These are phyloP conservation scores for Galerucella nymphaeae DNA, from an alignment of 2,888 invertebrate species.

Conservation along the genomic window DNA sequence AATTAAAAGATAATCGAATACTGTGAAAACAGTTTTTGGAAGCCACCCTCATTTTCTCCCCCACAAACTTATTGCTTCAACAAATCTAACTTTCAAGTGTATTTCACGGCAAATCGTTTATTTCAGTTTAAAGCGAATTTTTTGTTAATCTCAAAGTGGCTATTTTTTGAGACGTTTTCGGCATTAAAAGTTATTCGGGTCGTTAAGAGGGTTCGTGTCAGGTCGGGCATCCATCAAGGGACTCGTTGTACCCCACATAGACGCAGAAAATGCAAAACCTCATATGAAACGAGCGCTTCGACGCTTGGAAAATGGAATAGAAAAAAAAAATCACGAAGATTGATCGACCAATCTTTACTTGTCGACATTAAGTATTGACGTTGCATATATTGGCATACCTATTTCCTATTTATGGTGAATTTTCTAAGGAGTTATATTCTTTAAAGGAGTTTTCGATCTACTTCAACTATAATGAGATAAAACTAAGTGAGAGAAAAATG, in stretches of 20 bases:
- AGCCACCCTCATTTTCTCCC: no score
- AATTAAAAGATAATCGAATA: no score
- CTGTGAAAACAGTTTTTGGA: no score
- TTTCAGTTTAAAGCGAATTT: slow-evolving; percentile 2
- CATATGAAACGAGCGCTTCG: slow-evolving; percentile 24
- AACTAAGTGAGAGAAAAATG: not conserved
- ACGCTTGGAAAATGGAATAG: slow-evolving; percentile 51
- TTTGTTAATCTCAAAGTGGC: slow-evolving; percentile 37
- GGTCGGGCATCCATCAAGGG: slow-evolving; percentile 54
- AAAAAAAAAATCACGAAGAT: slow-evolving; percentile 55
- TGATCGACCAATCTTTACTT: slow-evolving; percentile 57
- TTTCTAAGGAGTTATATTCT: not conserved
- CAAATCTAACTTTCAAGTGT: not conserved
- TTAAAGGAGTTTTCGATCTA: not conserved
- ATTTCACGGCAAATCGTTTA: not conserved
- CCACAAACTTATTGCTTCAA: no score
- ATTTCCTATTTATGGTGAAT: slow-evolving; percentile 7
- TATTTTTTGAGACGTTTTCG: slow-evolving; percentile 38
- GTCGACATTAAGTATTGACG: slow-evolving; percentile 44
- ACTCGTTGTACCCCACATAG: slow-evolving; percentile 44
- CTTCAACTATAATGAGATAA: not conserved
- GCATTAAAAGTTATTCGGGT: slow-evolving; percentile 55
- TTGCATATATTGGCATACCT: slow-evolving; percentile 12
- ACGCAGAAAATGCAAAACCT: slow-evolving; percentile 43
- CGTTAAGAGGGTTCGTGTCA: slow-evolving; percentile 48